These are phyloP conservation scores for Euschistus heros DNA, from an alignment of 1,140 invertebrate genomes.

Conservation along the genomic window DNA sequence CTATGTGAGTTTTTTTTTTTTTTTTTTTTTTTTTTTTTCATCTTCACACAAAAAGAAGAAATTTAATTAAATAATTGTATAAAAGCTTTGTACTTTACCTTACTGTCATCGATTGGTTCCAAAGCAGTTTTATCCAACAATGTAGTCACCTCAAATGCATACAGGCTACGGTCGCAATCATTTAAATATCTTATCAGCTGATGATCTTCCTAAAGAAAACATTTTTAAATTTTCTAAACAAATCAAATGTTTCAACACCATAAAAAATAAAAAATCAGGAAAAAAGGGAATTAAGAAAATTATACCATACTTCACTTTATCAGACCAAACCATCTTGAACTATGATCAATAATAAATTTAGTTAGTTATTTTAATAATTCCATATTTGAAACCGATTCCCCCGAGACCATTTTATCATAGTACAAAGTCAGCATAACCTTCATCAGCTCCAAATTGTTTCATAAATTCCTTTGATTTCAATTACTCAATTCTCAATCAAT, in stretches of 20 bases:
- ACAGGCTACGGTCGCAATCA: constrained; percentile 43
- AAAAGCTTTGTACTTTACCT: constrained; percentile 10
- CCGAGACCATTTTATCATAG: no score
- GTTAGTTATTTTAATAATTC: no score
- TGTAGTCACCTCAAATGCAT: constrained; percentile 40
- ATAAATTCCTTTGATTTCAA: no score
- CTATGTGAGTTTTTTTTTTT: constrained; percentile 1
- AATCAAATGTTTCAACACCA: not conserved
- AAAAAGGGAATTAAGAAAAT: no score
- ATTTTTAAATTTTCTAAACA: constrained; percentile 3
- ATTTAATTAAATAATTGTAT: not conserved
- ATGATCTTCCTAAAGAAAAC: constrained; percentile 45
- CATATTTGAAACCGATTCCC: no score
- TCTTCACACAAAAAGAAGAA: not conserved
- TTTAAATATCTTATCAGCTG: constrained; percentile 43
- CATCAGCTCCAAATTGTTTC: no score
- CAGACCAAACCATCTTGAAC: no score
- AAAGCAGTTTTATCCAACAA: constrained; percentile 4
- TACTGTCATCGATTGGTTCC: constrained; percentile 19
- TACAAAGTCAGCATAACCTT: no score
- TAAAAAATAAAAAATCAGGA: no score
- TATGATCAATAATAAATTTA: no score
- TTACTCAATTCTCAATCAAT: no score
- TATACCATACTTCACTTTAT: no score
- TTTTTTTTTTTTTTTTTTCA: constrained; percentile 3